phyloP scores from a whole-genome alignment of 2,113 vertebrate species.

The Cyanoliseus patagonus region DNA sequence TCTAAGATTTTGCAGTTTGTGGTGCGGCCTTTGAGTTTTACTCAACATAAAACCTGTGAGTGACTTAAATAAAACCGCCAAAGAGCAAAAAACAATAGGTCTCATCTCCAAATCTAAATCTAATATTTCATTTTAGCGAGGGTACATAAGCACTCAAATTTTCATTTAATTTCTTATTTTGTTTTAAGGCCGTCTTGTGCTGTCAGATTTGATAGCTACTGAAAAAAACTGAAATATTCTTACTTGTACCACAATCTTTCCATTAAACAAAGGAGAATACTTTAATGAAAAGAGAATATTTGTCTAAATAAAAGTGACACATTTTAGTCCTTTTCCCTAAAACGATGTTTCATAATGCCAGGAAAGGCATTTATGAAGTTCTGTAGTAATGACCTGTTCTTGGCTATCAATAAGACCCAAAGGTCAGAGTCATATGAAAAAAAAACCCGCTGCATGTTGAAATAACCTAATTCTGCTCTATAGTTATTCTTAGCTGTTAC shows the following conservation, averaged over 20 bases:
- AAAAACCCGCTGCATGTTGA: neutral
- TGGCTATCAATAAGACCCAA: neutral
- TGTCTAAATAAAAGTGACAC: neutral
- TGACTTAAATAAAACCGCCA: neutral
- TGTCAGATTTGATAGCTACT: neutral
- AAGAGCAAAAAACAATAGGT: neutral
- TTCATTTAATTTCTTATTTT: neutral
- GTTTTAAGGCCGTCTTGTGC: neutral
- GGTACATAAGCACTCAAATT: neutral
- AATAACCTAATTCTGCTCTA: neutral
- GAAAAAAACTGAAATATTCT: neutral
- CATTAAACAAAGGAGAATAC: neutral
- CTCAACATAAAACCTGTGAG: neutral
- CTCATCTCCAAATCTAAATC: neutral
- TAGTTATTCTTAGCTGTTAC: neutral
- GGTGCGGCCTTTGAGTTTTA: neutral
- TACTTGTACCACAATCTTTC: neutral
- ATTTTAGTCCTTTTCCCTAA: neutral
- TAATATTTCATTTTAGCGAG: neutral
- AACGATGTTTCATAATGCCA: neutral
- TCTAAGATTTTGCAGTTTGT: neutral
- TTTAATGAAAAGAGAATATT: neutral
- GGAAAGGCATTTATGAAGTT: neutral
- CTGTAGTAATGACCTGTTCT: neutral
- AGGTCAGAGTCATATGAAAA: neutral